phyloP scores from a whole-genome alignment of 2,113 vertebrate genomes.

The Pseudolaguvia tuberculata region DNA sequence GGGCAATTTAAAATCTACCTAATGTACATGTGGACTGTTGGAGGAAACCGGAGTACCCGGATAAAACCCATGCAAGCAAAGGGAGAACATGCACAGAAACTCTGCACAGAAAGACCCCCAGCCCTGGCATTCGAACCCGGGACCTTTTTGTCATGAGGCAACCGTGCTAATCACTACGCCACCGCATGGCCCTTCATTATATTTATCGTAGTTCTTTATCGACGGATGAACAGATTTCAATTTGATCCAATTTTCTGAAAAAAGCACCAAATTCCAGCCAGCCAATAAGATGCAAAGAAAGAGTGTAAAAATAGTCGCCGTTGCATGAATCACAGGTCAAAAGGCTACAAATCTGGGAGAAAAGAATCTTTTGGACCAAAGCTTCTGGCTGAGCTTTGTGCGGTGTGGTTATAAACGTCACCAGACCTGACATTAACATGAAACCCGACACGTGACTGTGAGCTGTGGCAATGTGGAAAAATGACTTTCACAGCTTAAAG shows the following conservation, averaged over 20 bases:
- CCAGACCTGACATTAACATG: conserved; percentile 58
- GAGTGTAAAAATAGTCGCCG: conserved; percentile 9
- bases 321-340: conserved; percentile 36
- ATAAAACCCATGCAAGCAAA: too few relatives aligned
- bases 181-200: too few relatives aligned
- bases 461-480: conserved; percentile 34
- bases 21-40: too few relatives aligned
- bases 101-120: too few relatives aligned
- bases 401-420: conserved; percentile 45
- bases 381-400: conserved; percentile 14
- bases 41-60: too few relatives aligned
- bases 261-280: not conserved
- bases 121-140: too few relatives aligned
- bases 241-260: not conserved
- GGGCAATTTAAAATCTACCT: too few relatives aligned
- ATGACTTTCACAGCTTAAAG: conserved; percentile 52
- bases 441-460: conserved; percentile 51
- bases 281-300: not conserved
- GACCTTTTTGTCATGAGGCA: too few relatives aligned
- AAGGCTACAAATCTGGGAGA: conserved; percentile 30
- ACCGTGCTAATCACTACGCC: too few relatives aligned
- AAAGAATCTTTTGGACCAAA: conserved; percentile 10
- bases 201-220: too few relatives aligned
- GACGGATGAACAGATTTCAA: too few relatives aligned
- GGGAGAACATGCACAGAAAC: too few relatives aligned